A percentile compares a stretch with the other conserved stretches of the same genome.
Conservation (phyloP, 2,113 vertebrate species). For the Tapirus terrestris region DNA sequence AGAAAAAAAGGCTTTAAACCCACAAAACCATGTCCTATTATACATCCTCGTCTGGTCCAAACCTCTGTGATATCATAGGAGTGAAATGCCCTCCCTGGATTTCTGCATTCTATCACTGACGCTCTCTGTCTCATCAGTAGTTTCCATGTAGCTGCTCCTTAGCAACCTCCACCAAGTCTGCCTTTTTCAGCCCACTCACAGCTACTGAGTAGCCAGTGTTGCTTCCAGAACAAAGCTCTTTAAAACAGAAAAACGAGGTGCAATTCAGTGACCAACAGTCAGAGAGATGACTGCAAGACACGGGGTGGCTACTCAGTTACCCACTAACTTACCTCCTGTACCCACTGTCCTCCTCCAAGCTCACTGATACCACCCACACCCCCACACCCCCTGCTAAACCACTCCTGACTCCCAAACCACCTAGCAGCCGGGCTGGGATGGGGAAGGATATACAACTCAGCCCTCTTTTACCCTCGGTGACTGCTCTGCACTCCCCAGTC, state of each 20-base stretch:
- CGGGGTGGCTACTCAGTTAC: not conserved
- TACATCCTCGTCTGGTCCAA: not conserved
- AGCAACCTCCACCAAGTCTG: constrained; percentile 58
- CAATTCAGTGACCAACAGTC: not conserved
- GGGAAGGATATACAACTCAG: not conserved
- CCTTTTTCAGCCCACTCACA: constrained; percentile 54
- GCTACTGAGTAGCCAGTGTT: not conserved
- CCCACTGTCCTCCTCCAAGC: not conserved
- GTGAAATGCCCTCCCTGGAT: not conserved
- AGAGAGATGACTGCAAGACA: not conserved
- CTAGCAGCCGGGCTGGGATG: not conserved
- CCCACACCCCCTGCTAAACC: not conserved
- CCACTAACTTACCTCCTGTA: not conserved
- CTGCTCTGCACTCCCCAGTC: not conserved
- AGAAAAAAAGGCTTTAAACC: constrained; percentile 27
- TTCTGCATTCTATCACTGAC: not conserved
- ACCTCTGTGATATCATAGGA: not conserved
- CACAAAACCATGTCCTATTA: constrained; percentile 28
- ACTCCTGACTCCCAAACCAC: not conserved
- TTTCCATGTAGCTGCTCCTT: constrained; percentile 49
- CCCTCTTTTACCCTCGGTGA: not conserved
- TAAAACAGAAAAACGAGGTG: constrained; percentile 51
- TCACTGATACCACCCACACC: not conserved
- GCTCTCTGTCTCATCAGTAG: constrained; percentile 8
- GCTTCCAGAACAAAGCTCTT: constrained; percentile 63